These are phyloP conservation scores for Brachionus rotundiformis DNA, from an alignment of 1,140 invertebrate genomes.

Conservation along the genomic window DNA sequence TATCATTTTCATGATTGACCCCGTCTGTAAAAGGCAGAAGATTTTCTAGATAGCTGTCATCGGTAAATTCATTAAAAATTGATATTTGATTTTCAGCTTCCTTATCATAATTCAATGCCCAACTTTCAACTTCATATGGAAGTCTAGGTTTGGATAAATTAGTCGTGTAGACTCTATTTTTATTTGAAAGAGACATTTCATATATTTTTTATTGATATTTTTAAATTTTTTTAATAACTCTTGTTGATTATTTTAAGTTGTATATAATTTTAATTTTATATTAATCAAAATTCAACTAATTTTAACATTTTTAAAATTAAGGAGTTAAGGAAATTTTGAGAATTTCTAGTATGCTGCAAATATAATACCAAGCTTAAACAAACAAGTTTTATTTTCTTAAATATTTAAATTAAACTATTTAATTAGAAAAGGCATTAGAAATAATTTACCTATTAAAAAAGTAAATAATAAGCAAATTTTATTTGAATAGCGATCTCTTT, in stretches of 20 bases:
- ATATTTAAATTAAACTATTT: neutral
- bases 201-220: neutral
- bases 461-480: neutral
- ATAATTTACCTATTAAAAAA: neutral
- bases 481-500: neutral
- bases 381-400: neutral
- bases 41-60: slow-evolving; percentile 19
- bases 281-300: neutral
- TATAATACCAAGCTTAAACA: neutral
- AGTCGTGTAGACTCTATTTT: neutral
- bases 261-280: neutral
- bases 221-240: neutral
- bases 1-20: neutral
- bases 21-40: neutral
- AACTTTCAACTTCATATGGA: slow-evolving; percentile 8
- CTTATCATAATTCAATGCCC: slow-evolving; percentile 14
- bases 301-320: neutral
- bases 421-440: neutral
- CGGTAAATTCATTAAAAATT: neutral
- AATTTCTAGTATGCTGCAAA: too few species aligned
- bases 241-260: neutral
- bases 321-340: neutral
- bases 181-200: neutral
- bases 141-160: neutral
- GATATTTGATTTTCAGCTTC: neutral